Base-by-base conservation (phyloP, 2,113 vertebrate species). In the Coreoperca whiteheadi region DNA sequence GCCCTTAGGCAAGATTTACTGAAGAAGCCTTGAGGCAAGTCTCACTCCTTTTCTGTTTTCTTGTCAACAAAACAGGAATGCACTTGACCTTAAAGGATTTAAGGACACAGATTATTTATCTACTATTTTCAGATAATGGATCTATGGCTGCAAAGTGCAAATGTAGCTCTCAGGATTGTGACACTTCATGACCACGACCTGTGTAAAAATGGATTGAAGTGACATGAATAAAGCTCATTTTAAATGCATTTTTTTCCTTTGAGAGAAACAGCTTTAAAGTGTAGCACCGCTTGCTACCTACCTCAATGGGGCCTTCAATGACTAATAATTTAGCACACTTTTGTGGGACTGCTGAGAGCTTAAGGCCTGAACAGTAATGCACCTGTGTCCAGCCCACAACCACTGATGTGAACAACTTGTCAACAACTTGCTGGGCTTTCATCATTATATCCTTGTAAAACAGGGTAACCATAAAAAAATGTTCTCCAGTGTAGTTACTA, bases 371-470 rank as follows among this genome's bases (percentile, higher is more conserved):
- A 57, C 68, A 71, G 51, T 48, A 50, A 79, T 41, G 20, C 50
- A 57, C 59, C 53, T 63, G 41, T 82, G 43, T 67, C 56, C 37
- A 64, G 46, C 75, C 32, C 74, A 57, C 43, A 77, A 43, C 37
- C 65, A 74, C 69, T 64, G 64, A 72, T 80, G 54, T 80, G 53
- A 71, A 74, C 60, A 82, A 80, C 70, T 41, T 82, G 16, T 79
- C 65, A 78, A 74, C 51, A 74, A 74, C 32, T 82, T 82, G 43
- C 66, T 66, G 41, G 37, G 30, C n/a, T 77, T 74, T 75, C 46
- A 80, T 80, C 66, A 80, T 56, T 51, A 80, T 28, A 68, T 77
- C 69, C 14, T 60, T 81, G 77, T 77, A 78, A 78, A 85, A 74
- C 65, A 83, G 73, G n/a, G 48, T 63, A 77, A 25, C 46, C 53